A percentile compares a stretch with the other conserved stretches of the same genome.
Conservation (phyloP, 2,113 vertebrate species). For the Halichoeres trimaculatus region DNA sequence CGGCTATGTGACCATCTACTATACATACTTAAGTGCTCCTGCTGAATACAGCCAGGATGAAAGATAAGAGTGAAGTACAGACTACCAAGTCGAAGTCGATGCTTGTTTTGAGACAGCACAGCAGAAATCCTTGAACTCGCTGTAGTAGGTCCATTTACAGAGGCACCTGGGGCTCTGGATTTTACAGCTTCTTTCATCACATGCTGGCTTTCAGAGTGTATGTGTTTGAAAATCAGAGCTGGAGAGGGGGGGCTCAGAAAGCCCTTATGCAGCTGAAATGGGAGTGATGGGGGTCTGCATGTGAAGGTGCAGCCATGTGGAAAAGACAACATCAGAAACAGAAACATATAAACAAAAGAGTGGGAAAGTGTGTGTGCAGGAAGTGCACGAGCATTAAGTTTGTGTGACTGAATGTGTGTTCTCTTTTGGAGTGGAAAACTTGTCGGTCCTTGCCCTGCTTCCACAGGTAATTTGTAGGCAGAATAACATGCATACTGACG, state of each 20-base stretch:
- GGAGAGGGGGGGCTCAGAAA: slow-evolving; percentile 26
- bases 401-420: neutral
- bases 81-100: slow-evolving; percentile 3
- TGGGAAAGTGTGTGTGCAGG: slow-evolving; percentile 21
- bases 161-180: slow-evolving; percentile 38
- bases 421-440: neutral
- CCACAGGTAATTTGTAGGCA: slow-evolving; percentile 54
- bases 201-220: slow-evolving; percentile 19
- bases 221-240: slow-evolving; percentile 37
- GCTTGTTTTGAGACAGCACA: slow-evolving; percentile 38
- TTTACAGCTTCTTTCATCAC: slow-evolving; percentile 59
- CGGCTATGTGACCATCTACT: slow-evolving; percentile 18
- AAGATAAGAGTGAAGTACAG: neutral
- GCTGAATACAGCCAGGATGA: slow-evolving; percentile 1
- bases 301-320: slow-evolving; percentile 54
- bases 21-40: slow-evolving; percentile 19
- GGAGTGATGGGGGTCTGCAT: slow-evolving; percentile 37
- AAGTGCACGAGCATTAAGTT: neutral
- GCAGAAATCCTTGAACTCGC: slow-evolving; percentile 46
- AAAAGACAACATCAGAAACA: slow-evolving; percentile 65
- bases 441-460: slow-evolving; percentile 19
- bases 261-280: slow-evolving; percentile 61
- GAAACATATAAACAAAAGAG: slow-evolving; percentile 59
- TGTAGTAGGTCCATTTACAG: slow-evolving; percentile 42
- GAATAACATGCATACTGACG: slow-evolving; percentile 60